These are phyloP conservation scores for Lordiphosa stackelbergi DNA, from an alignment of 1,140 invertebrate genomes.

Conservation along the genomic window DNA sequence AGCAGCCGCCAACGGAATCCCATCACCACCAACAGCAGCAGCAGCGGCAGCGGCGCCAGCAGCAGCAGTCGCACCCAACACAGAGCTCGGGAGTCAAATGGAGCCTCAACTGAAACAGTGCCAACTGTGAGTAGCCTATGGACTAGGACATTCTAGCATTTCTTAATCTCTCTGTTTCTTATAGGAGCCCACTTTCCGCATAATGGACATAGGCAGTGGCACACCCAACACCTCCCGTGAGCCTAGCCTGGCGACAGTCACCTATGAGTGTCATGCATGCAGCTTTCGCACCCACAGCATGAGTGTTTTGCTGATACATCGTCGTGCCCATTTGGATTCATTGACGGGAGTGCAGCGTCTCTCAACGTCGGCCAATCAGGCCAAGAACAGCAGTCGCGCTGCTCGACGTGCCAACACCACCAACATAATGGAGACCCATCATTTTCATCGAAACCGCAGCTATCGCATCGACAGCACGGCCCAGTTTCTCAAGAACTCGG, in stretches of 20 bases:
- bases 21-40: constrained; percentile 7
- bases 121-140: no score
- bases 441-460: background rate
- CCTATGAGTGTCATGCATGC: constrained; percentile 45
- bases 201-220: constrained; percentile 49
- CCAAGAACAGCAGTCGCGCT: constrained; percentile 9
- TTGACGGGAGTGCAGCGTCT: background rate
- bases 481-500: constrained; percentile 10
- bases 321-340: constrained; percentile 35
- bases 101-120: no score
- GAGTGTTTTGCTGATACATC: constrained; percentile 51
- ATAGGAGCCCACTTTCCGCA: constrained; percentile 46
- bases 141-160: no score
- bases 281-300: constrained; percentile 55
- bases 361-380: no score
- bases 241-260: constrained; percentile 6
- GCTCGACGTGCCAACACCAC: constrained; percentile 37
- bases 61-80: no score
- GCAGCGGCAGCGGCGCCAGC: constrained; percentile 4
- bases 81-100: background rate
- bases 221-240: background rate
- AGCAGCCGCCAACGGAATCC: constrained; percentile 18
- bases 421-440: constrained; percentile 2
- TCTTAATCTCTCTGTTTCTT: no score
- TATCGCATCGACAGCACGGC: background rate